These are phyloP conservation scores for Bubalus kerabau DNA, from an alignment of 2,113 vertebrate species.

Conservation along the genomic window DNA sequence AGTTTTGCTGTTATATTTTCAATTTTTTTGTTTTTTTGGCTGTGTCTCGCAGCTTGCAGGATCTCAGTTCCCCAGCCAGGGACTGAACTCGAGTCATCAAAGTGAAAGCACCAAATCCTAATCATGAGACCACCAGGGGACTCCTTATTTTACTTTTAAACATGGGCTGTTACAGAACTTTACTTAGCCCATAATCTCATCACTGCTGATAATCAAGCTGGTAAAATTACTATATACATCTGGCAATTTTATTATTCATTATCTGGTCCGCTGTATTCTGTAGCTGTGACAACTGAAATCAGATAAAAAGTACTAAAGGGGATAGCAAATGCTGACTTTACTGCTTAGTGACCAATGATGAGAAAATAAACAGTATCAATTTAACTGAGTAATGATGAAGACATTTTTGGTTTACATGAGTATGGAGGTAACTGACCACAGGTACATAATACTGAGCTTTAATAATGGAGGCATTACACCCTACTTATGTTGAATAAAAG, in stretches of 20 bases:
- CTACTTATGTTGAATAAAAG: constrained; percentile 86
- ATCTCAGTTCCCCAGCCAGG: not conserved
- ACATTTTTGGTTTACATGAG: constrained; percentile 51
- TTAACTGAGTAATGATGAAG: not conserved
- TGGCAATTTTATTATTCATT: not conserved
- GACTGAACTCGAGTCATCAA: not conserved
- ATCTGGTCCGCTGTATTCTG: not conserved
- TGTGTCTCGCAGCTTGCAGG: not conserved
- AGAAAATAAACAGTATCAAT: constrained; percentile 19
- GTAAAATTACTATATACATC: not conserved
- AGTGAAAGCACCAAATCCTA: not conserved
- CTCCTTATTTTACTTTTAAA: not conserved
- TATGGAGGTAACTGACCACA: constrained; percentile 59
- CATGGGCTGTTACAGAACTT: not conserved
- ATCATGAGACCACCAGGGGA: not conserved
- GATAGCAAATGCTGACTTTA: not conserved
- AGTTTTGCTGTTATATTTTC: not conserved
- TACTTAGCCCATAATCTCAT: not conserved
- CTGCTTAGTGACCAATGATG: not conserved
- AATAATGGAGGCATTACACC: constrained; percentile 76
- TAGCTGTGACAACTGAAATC: not conserved
- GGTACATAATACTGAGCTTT: constrained; percentile 73
- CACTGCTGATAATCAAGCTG: not conserved
- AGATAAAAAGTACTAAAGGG: not conserved
- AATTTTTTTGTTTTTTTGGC: not conserved